Base-by-base conservation (phyloP, 2,888 invertebrate species). In the Cryptophagus acutangulus region DNA sequence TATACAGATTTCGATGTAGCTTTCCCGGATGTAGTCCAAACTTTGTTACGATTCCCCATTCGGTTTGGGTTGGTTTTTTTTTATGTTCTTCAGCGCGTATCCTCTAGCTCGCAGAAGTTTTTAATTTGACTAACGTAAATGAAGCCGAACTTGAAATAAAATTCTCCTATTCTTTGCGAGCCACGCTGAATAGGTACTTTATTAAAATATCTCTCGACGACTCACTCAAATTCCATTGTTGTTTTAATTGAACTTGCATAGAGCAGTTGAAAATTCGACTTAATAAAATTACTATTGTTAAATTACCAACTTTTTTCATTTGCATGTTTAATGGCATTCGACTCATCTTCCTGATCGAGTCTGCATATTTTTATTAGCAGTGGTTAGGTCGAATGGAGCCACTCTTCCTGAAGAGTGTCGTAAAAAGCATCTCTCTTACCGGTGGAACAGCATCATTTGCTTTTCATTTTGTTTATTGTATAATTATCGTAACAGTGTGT, bases 171-270 rank as follows among this genome's bases (percentile, higher is more conserved):
- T 46, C 36, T 20, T 13, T 26, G 12, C 26, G 5, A 15, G 31
- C 4, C 31, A 8, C 15, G 13, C 15, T 31, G 46, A 48, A 42
- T 49, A 48, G 49, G 49, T 51, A 44, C 55, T 51, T 58, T 55
- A 60, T 61, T 63, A 61, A 62, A 64, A 63, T 63, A 63, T 60
- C 58, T 56, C 48, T 51, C 53, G 48, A 49, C 55, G 56, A 55
- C 59, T 58, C 55, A 13, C 31, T 12, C 52, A 54, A 61, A 57
- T 59, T 59, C 60, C 49, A 63, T 65, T 63, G 63, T 65, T 58
- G 57, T 58, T 60, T 61, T 62, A 63, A 64, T 61, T 62, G 54
- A 54, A 54, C 56, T 55, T 55, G 54, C 58, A 58, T 52, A 59
- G 55, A 52, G 49, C 43, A 52, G 51, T 52, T 53, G 52, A 49